Base-by-base conservation (phyloP, 1,140 invertebrate genomes). In the Euura lappo region DNA sequence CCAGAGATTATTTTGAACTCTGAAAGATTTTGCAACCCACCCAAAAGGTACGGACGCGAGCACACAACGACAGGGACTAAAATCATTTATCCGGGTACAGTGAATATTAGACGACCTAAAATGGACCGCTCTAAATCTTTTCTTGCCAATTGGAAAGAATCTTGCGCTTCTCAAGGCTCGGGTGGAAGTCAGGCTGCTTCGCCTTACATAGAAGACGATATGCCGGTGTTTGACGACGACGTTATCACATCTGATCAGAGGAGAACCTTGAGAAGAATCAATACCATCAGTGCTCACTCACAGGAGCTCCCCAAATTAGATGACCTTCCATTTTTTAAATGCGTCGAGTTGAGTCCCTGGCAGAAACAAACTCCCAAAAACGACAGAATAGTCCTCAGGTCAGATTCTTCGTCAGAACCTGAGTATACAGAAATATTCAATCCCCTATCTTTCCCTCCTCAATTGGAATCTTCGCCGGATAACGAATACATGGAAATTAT, bases 1-100 rank as follows among this genome's bases (percentile, higher is more conserved):
- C 77, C 78, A 47, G 79, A 79, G 44, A 85, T 88, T 43, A 78
- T 88, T 65, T 64, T 83, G 45, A 77, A 81, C 64, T 80, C 79
- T 11, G 83, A 87, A 76, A 80, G 81, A 66, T 88, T 87, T 79
- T 87, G 86, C 74, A 80, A 78, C 65, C 84, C 84, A 6, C 76
- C 79, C 72, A 75, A 80, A 43, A 77, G 72, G 44, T 82, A 82
- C 70, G 78, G 84, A 71, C 80, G 84, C 72, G 75, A 77, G 45
- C 84, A 82, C 44, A 86, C 85, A 10, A 81, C 82, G 13, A 78
- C 81, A 2, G 87, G 87, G 44, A 85, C 85, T 44, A 78, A 77
- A 72, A 84, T 87, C 67, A 73, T 73, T 69, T 79, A 80, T 77
- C 74, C 74, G 11, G 67, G 65, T n/a, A 46, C 71, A 70, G 43